A percentile compares a stretch with the other conserved stretches of the same genome.
Evolutionary conservation across 2,888 invertebrate genomes (phyloP).

Genomic region (Pandemis heparana): DNA sequence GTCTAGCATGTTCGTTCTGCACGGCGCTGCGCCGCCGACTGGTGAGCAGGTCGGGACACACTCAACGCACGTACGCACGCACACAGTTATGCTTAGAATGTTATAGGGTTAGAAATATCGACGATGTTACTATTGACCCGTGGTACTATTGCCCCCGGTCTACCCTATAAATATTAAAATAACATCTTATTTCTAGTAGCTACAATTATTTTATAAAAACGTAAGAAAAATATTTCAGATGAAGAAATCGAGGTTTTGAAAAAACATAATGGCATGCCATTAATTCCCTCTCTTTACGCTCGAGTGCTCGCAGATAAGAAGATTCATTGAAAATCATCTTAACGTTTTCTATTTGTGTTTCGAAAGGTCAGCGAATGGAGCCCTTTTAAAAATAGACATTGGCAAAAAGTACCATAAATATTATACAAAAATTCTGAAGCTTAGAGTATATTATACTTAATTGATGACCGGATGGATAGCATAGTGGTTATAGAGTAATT

Average conservation of each 20-base stretch:
- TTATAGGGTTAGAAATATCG: too few relatives aligned
- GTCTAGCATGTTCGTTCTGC: too few relatives aligned
- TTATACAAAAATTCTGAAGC: too few relatives aligned
- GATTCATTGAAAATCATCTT: background rate
- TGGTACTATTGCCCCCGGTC: too few relatives aligned
- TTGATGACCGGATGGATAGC: too few relatives aligned
- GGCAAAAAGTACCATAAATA: background rate
- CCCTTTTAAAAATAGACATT: background rate
- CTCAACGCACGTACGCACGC: too few relatives aligned
- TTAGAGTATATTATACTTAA: background rate
- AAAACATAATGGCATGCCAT: constrained; percentile 1
- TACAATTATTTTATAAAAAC: constrained; percentile 1
- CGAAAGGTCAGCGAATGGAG: background rate
- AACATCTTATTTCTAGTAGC: background rate
- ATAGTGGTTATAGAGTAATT: too few relatives aligned
- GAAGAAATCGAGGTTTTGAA: background rate
- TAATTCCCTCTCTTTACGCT: constrained; percentile 4
- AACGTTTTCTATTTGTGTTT: background rate
- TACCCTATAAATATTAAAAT: background rate
- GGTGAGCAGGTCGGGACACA: too few relatives aligned
- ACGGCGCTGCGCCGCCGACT: too few relatives aligned
- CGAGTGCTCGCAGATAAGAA: constrained; percentile 9
- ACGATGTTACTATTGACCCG: too few relatives aligned
- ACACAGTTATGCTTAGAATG: too few relatives aligned
- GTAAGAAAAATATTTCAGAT: background rate